Conservation (phyloP, 1,140 invertebrate species). For the Bombus haemorrhoidalis region DNA sequence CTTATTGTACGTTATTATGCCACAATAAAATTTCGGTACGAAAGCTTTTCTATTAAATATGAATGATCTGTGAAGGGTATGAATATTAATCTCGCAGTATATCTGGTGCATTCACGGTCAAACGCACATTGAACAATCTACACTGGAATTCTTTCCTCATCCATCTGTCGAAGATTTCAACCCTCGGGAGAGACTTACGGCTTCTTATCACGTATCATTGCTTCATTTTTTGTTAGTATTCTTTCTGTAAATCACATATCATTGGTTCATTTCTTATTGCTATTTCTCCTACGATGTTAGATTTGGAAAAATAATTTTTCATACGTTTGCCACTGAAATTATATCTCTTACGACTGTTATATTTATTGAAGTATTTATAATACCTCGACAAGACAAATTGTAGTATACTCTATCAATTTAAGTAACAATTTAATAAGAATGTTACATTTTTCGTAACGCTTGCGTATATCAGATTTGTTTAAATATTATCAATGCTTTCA, state of each 20-base stretch:
- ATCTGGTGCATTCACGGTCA: conserved; percentile 66
- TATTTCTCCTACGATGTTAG: neutral
- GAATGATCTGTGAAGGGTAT: neutral
- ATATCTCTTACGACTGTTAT: no score
- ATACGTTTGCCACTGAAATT: neutral
- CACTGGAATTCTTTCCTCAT: conserved; percentile 62
- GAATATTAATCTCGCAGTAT: conserved; percentile 54
- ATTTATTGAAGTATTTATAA: neutral
- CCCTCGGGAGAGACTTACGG: neutral
- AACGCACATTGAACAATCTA: conserved; percentile 72
- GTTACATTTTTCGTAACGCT: neutral
- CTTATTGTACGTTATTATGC: neutral
- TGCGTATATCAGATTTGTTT: neutral
- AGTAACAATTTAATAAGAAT: neutral
- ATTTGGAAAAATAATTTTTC: neutral
- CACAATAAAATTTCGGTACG: neutral
- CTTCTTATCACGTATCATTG: conserved; percentile 12
- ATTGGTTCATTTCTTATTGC: neutral
- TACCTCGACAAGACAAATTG: neutral
- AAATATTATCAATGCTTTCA: neutral
- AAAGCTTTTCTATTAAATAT: neutral
- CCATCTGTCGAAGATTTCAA: conserved; percentile 30
- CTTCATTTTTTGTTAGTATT: neutral
- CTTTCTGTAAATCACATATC: neutral
- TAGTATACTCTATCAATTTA: neutral